Base-by-base conservation (phyloP, 1,140 invertebrate species). In the Apocrypta bakeri region DNA sequence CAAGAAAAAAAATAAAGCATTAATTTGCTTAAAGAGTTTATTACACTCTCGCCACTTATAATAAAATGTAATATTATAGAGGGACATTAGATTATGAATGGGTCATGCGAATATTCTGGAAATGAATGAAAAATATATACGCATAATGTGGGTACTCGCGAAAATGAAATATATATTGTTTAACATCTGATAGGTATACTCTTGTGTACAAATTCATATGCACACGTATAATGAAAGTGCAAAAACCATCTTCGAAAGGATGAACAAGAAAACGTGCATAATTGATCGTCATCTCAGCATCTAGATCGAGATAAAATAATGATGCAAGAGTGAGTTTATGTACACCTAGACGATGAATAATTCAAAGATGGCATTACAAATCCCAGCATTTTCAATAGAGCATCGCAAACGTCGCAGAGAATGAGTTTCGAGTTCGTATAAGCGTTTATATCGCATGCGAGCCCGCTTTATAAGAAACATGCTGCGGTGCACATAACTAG, bases 1-100 rank as follows among this genome's bases (percentile, higher is more conserved):
- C 2, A 7, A 40, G 31, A 24, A 25, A 72, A 72, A 72, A 72
- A 37, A 21, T 8, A 29, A 61, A n/a, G 82, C 74, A 37, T 66
- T 40, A 77, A 77, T 82, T 77, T 71, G 40, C 64, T 75, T 69
- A 75, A 73, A 69, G 79, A 76, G 73, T 82, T 82, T 69, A 76
- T 69, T 82, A 66, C 63, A 61, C 40, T 31, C 77, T 79, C 9
- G 37, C 42, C 48, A n/a, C 33, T 17, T 63, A 42, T 78, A 68
- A 42, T 78, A 48, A 78, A 78, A 68, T 29, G 33, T 8, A 2
- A 25, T 25, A n/a, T 2, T 9, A 27, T 17, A 1, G 12, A 66
- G 40, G 25, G 17, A 78, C 31, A n/a, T n/a, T n/a, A 68, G 63
- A 12, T 68, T 42, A 42, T 76, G 33, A 25, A 37, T 25, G 7